Evolutionary conservation across 2,888 invertebrate species (phyloP).

Genomic region (Gibbula magus): DNA sequence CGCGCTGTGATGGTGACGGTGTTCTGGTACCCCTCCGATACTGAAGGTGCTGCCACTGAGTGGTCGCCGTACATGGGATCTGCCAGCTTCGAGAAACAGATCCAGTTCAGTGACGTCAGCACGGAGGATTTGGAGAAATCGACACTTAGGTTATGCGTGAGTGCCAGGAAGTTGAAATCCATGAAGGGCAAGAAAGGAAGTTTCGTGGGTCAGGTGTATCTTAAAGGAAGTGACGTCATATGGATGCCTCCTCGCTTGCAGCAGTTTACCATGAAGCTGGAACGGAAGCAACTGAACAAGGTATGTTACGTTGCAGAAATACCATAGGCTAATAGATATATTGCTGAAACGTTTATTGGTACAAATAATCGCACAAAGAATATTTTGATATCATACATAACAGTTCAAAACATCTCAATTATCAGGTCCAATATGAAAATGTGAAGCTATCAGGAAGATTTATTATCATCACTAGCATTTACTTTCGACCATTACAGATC

Average conservation of each 20-base stretch:
- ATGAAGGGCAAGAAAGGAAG: conserved; percentile 21
- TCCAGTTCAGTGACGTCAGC: conserved; percentile 31
- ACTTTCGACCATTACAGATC: too few relatives aligned
- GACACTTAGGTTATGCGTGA: conserved; percentile 35
- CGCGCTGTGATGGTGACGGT: conserved; percentile 22
- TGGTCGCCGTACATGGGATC: conserved; percentile 11
- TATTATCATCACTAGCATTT: too few relatives aligned
- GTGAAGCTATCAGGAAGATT: too few relatives aligned
- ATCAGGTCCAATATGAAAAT: too few relatives aligned
- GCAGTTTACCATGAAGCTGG: conserved; percentile 25
- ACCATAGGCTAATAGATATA: not conserved
- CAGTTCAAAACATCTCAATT: too few relatives aligned
- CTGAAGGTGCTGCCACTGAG: conserved; percentile 24
- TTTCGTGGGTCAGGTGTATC: conserved; percentile 36
- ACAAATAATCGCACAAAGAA: too few relatives aligned
- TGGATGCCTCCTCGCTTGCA: conserved; percentile 12
- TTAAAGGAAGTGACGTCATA: conserved; percentile 34
- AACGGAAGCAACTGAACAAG: conserved; percentile 37
- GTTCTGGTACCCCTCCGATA: conserved; percentile 31
- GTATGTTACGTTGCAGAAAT: conserved; percentile 13
- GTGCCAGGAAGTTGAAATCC: conserved; percentile 25
- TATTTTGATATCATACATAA: too few relatives aligned
- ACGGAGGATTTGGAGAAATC: conserved; percentile 30
- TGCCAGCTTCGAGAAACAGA: conserved; percentile 32
- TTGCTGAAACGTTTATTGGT: too few relatives aligned